Base-by-base conservation (phyloP, 2,113 vertebrate genomes). In the Centropus unirufus region DNA sequence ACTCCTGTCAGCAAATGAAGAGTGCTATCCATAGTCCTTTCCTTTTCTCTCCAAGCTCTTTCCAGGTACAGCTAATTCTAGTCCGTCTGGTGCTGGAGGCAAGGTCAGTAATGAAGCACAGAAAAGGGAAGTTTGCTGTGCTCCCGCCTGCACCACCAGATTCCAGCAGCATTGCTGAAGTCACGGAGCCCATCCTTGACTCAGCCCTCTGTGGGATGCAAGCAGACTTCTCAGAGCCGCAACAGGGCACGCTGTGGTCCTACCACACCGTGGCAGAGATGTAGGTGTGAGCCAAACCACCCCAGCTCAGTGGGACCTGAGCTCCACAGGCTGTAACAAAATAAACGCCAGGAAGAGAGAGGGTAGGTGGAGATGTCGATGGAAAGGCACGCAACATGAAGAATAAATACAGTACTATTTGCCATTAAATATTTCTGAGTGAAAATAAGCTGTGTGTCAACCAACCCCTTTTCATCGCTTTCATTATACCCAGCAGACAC, bases 281-380 rank as follows among this genome's bases (percentile, higher is more conserved):
- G 23, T 2, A 73, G n/a, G 27, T 1, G 1, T 32, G 26, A 46
- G 44, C 44, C 18, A 5, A n/a, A n/a, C n/a, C n/a, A n/a, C n/a
- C n/a, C 5, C 6, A 14, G 17, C 12, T 57, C 34, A 32, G 8
- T 2, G 22, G 14, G 15, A 23, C 12, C 47, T 51, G 44, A n/a
- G 26, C 39, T 59, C 46, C 32, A 75, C 5, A 2, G 9, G 12
- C 40, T 42, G 7, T 0, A 2, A 42, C 23, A 52, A 59, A 70
- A 29, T 4, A 68, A 82, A 7, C 5, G 42, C 8, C 15, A 13
- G 6, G 8, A 76, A 14, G n/a, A 87, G 23, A 42, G 34, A 68
- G 15, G 11, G 9, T 26, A 69, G 46, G 39, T 79, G 46, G 69
- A 69, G 17, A 18, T 42, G 21, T 11, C 11, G 24, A n/a, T 34